Evolutionary conservation across 2,113 vertebrate genomes (phyloP).

Genomic region (Alethe diademata): DNA sequence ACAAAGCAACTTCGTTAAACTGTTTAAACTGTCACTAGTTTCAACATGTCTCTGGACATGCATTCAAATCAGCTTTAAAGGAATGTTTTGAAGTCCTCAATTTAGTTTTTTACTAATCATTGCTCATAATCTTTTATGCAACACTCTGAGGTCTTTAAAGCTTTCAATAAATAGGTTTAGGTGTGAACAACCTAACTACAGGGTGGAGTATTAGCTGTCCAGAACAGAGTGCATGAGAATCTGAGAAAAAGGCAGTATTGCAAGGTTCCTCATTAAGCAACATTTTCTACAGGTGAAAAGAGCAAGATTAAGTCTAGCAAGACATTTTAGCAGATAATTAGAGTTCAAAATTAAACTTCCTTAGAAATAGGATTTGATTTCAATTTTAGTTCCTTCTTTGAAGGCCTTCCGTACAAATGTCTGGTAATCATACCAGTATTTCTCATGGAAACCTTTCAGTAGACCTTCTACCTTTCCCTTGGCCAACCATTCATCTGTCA

Average conservation of each 20-base stretch:
- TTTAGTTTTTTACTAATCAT: neutral
- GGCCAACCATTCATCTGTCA: neutral
- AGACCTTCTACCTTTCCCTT: neutral
- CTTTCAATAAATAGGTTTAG: neutral
- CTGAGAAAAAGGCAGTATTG: neutral
- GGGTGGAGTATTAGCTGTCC: neutral
- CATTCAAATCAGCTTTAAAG: neutral
- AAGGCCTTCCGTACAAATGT: rapidly evolving
- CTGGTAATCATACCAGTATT: neutral
- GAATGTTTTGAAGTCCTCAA: neutral
- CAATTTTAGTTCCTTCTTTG: neutral
- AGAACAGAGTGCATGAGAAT: neutral
- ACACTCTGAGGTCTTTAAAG: neutral
- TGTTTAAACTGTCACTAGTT: neutral
- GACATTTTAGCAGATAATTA: neutral
- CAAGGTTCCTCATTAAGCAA: neutral
- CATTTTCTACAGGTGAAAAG: neutral
- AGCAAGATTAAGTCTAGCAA: neutral
- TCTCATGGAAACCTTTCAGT: neutral
- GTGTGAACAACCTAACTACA: neutral
- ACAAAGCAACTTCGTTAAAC: neutral
- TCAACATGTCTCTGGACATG: neutral
- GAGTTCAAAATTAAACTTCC: neutral
- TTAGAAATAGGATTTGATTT: neutral
- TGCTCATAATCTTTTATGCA: neutral